Base-by-base conservation (phyloP, 1,140 invertebrate species). In the Zophobas morio region DNA sequence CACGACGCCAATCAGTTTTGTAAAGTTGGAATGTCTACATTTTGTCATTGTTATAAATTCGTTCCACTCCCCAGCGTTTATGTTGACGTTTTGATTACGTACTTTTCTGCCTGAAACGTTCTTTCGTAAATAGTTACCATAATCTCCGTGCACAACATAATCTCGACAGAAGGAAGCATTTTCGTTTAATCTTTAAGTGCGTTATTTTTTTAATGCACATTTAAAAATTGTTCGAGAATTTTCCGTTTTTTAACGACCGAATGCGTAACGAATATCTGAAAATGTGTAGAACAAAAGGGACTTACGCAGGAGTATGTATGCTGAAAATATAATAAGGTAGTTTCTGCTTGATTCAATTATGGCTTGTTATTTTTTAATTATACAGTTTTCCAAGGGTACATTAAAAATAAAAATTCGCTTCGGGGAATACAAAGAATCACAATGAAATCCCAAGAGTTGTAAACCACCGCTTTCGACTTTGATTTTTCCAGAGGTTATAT, bases 331-430 rank as follows among this genome's bases (percentile, higher is more conserved):
- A 60, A 60, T 60, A 35, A 36, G 56, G 49, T 53, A 60, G 33
- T 60, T 60, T 60, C n/a, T 39, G 56, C 36, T 36, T 39, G 33
- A 36, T 39, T 60, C 36, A 60, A 60, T 60, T 60, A 37, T 36
- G 56, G 56, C 56, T 60, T 60, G 56, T 60, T 60, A 60, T 39
- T 60, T 60, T 60, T 60, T 60, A 60, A 60, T 60, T 60, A 60
- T 36, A 39, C 6, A 36, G 35, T 60, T 60, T 37, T 46, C 42
- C 20, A 20, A 3, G 1, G 35, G 53, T 54, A 54, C 33, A 54
- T 54, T 34, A 54, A 60, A 57, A 60, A 37, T 60, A 60, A 4
- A 60, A 32, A 4, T n/a, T 6, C 20, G 49, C 49, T n/a, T 2
- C 4, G 2, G 20, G 49, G 2, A 53, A 53, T 6, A 53, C 49